phyloP scores from a whole-genome alignment of 2,888 invertebrate genomes.

The Trilocha varians region DNA sequence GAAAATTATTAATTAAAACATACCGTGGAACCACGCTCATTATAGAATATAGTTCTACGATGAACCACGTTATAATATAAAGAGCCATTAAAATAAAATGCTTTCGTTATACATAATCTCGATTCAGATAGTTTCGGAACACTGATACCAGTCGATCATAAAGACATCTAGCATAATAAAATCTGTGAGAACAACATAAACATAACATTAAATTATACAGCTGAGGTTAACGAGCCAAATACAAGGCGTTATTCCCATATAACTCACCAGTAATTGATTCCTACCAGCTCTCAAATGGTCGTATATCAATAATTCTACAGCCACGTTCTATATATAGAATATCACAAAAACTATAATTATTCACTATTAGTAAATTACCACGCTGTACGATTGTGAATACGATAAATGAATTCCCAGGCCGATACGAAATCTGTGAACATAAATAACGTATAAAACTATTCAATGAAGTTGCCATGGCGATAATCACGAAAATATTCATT shows the following conservation, averaged over 20 bases:
- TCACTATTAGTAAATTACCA: neutral
- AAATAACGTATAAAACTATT: constrained; percentile 14
- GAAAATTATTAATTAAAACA: neutral
- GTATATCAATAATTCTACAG: no score
- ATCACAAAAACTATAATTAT: neutral
- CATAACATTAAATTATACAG: neutral
- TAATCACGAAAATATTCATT: constrained; percentile 19
- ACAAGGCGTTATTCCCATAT: neutral
- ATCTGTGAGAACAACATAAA: constrained; percentile 2
- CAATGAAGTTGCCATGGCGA: constrained; percentile 19
- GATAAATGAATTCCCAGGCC: constrained; percentile 24
- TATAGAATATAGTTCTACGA: neutral
- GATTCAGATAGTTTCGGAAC: neutral
- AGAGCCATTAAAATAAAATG: neutral
- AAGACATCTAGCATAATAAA: neutral
- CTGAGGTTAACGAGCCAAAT: neutral
- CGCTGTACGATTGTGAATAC: neutral
- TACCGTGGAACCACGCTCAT: neutral
- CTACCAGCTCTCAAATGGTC: neutral
- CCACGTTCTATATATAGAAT: no score
- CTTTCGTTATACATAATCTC: neutral
- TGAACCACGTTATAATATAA: neutral
- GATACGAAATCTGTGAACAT: constrained; percentile 9
- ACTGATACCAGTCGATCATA: neutral
- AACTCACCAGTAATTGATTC: neutral